These are phyloP conservation scores for Xenopus laevis DNA, from an alignment of 2,113 vertebrate genomes.

Conservation along the genomic window DNA sequence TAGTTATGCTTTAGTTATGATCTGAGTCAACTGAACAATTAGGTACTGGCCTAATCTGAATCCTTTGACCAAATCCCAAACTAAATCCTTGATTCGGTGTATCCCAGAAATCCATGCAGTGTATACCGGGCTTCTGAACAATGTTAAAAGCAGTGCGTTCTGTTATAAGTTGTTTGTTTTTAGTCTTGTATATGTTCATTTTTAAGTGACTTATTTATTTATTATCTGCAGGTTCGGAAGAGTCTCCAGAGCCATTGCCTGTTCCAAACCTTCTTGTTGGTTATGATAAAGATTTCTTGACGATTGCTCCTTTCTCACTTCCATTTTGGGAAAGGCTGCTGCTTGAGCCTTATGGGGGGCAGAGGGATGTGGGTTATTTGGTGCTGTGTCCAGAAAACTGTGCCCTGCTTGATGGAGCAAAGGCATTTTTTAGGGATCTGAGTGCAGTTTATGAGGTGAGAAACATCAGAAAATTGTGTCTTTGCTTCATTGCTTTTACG, in stretches of 20 bases:
- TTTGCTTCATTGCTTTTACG: too few relatives aligned
- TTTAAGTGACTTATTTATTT: too few relatives aligned
- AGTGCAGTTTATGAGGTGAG: slow-evolving; percentile 93
- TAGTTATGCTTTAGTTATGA: too few relatives aligned
- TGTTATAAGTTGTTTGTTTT: too few relatives aligned
- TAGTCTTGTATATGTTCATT: too few relatives aligned
- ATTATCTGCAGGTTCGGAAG: slow-evolving; percentile 79
- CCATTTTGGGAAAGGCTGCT: slow-evolving; percentile 97
- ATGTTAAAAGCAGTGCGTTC: too few relatives aligned
- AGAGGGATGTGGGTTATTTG: slow-evolving; percentile 89
- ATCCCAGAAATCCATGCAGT: too few relatives aligned
- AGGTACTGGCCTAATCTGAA: too few relatives aligned
- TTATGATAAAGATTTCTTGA: slow-evolving; percentile 94
- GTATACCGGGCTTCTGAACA: too few relatives aligned
- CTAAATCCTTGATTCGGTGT: too few relatives aligned
- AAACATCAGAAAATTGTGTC: background rate
- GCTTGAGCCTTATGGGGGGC: slow-evolving; percentile 90
- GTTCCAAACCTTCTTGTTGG: slow-evolving; percentile 91
- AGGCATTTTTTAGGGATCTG: slow-evolving; percentile 93
- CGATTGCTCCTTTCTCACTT: slow-evolving; percentile 88
- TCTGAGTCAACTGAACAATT: too few relatives aligned
- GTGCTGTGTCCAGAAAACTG: slow-evolving; percentile 94
- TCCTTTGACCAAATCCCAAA: too few relatives aligned
- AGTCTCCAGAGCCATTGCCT: slow-evolving; percentile 91
- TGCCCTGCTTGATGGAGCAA: slow-evolving; percentile 85